Conservation (phyloP, 1,140 invertebrate genomes). For the Lysiphlebus fabarum region DNA sequence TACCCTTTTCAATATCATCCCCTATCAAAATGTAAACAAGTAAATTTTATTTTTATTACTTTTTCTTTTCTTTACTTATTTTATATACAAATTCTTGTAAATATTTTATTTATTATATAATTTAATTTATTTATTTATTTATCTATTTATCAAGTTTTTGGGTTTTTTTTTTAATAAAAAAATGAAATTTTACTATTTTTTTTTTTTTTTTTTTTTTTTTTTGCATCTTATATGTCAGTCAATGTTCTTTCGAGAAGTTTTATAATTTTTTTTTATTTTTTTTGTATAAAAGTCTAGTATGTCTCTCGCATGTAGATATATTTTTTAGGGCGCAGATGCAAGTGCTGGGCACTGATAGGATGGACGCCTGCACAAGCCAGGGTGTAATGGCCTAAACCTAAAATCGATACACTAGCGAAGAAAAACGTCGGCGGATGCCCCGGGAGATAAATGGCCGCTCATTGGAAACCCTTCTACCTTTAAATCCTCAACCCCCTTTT, state of each 20-base stretch:
- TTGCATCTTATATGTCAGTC: neutral
- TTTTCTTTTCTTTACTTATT: no score
- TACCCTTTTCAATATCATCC: no score
- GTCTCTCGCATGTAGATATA: constrained; percentile 8
- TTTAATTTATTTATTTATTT: no score
- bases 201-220: neutral
- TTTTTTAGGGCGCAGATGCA: constrained; percentile 30
- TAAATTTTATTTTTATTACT: no score
- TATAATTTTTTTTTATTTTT: neutral
- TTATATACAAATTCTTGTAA: no score
- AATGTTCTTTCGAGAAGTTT: no score
- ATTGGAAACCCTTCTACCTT: constrained; percentile 38
- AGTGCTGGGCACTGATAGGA: constrained; percentile 27
- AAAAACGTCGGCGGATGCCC: constrained; percentile 43
- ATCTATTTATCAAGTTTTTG: no score
- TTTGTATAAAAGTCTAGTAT: constrained; percentile 5
- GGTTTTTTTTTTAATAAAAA: no score
- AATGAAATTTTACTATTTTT: no score
- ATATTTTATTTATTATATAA: no score
- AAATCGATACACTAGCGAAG: constrained; percentile 42
- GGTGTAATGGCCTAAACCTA: constrained; percentile 41
- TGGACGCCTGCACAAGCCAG: constrained; percentile 25
- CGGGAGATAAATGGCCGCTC: constrained; percentile 43
- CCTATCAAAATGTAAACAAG: no score
- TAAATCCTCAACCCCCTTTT: constrained; percentile 16